phyloP scores from a whole-genome alignment of 1,140 invertebrate species.

The Ditylenchus dipsaci region DNA sequence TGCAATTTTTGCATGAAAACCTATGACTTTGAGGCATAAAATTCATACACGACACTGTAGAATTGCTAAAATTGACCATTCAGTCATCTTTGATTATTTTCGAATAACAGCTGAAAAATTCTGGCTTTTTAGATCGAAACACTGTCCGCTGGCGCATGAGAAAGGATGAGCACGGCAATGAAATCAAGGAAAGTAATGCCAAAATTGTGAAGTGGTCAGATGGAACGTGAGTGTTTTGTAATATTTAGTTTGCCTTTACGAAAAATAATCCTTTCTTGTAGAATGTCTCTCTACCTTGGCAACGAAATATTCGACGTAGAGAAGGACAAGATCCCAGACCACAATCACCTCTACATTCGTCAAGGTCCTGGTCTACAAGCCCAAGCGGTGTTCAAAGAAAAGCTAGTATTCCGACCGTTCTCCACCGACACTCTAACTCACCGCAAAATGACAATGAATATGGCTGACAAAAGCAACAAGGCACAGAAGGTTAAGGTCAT shows the following conservation, averaged over 20 bases:
- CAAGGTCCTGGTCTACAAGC: slow-evolving; percentile 96
- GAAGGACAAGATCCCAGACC: slow-evolving; percentile 80
- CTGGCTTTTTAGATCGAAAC: slow-evolving; percentile 70
- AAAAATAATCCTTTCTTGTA: too few species aligned
- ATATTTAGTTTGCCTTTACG: too few species aligned
- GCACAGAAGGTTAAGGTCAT: slow-evolving; percentile 91
- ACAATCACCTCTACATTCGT: slow-evolving; percentile 89
- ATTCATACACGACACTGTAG: too few species aligned
- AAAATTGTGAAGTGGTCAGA: slow-evolving; percentile 94
- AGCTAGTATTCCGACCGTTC: slow-evolving; percentile 77
- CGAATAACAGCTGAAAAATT: too few species aligned
- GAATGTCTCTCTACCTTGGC: slow-evolving; percentile 91
- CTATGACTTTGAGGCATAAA: too few species aligned
- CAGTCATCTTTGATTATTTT: too few species aligned
- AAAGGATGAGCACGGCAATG: slow-evolving; percentile 28
- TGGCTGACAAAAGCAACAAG: slow-evolving; percentile 93
- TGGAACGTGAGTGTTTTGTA: slow-evolving; percentile 62
- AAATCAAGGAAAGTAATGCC: slow-evolving; percentile 81
- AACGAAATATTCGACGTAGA: slow-evolving; percentile 96
- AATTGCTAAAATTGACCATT: too few species aligned
- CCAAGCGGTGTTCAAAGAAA: slow-evolving; percentile 90
- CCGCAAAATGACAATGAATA: slow-evolving; percentile 92
- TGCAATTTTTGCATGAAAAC: too few species aligned
- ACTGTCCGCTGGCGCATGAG: slow-evolving; percentile 91
- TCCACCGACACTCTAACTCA: slow-evolving; percentile 92